phyloP scores from a whole-genome alignment of 2,797 vertebrate species.

The Sebastes steindachneri region DNA sequence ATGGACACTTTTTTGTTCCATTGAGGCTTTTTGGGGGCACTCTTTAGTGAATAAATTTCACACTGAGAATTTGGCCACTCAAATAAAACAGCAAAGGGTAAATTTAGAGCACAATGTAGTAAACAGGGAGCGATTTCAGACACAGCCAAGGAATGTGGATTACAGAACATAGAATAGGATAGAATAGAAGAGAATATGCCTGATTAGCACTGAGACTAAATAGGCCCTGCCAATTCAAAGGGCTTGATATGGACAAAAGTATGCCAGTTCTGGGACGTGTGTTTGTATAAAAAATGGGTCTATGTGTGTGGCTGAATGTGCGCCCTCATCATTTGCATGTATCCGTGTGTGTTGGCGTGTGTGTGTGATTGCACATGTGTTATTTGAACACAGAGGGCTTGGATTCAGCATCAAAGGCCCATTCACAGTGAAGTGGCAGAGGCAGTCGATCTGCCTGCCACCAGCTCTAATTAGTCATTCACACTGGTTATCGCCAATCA shows the following conservation, averaged over 20 bases:
- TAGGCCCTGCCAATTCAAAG: constrained; percentile 5
- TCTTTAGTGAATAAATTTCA: not conserved
- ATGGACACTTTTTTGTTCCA: not conserved
- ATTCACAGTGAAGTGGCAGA: constrained; percentile 73
- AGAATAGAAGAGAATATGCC: not conserved
- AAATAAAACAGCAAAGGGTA: not conserved
- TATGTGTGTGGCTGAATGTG: constrained; percentile 30
- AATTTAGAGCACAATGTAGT: not conserved
- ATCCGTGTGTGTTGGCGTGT: constrained; percentile 29
- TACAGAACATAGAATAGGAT: not conserved
- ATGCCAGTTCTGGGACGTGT: constrained; percentile 26
- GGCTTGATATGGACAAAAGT: not conserved
- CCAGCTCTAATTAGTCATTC: constrained; percentile 79
- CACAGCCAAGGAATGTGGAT: not conserved
- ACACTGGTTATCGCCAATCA: constrained; percentile 75
- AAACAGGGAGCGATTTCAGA: not conserved
- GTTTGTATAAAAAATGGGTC: constrained; percentile 33
- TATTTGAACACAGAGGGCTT: constrained; percentile 44
- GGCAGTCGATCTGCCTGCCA: constrained; percentile 61
- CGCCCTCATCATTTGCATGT: constrained; percentile 8
- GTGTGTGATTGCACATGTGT: constrained; percentile 24
- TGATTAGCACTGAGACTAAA: constrained; percentile 12
- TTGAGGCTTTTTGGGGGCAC: not conserved
- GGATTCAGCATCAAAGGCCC: constrained; percentile 70
- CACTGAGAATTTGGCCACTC: not conserved